These are phyloP conservation scores for Myotis findleyi DNA, from an alignment of 2,797 vertebrate genomes.

Conservation along the genomic window DNA sequence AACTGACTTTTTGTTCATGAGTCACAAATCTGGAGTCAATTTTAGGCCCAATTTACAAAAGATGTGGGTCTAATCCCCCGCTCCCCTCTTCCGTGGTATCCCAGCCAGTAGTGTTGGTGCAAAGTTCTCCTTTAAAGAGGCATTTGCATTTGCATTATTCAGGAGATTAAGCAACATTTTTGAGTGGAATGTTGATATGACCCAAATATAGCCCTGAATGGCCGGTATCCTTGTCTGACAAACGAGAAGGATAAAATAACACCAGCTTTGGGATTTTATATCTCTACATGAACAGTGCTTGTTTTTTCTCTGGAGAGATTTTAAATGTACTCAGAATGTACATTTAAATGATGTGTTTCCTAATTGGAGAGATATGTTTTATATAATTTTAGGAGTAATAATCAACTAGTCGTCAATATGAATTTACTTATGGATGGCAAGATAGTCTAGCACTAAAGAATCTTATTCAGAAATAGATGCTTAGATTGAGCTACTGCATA, in stretches of 20 bases:
- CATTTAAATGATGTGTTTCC: not conserved
- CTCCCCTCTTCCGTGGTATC: not conserved
- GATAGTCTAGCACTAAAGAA: not conserved
- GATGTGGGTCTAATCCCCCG: conserved; percentile 50
- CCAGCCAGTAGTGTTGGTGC: not conserved
- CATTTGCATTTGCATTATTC: conserved; percentile 52
- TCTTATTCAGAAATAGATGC: conserved; percentile 53
- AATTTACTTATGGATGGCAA: conserved; percentile 41
- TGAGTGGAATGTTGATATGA: not conserved
- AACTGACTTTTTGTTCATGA: conserved; percentile 70
- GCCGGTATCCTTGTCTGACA: conserved; percentile 16
- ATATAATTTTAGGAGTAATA: not conserved
- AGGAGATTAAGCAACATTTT: conserved; percentile 31
- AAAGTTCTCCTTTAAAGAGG: conserved; percentile 58
- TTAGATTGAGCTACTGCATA: conserved; percentile 31
- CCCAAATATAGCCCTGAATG: not conserved
- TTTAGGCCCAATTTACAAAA: conserved; percentile 72
- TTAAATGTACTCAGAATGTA: conserved; percentile 14
- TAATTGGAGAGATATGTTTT: conserved; percentile 66
- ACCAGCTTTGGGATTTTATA: conserved; percentile 45
- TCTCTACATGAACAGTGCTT: not conserved
- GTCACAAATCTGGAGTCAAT: conserved; percentile 76
- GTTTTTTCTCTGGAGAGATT: conserved; percentile 16
- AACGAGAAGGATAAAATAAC: not conserved
- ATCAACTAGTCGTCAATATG: not conserved